A percentile compares a stretch with the other conserved stretches of the same genome.
Evolutionary conservation across 1,140 invertebrate genomes (phyloP).

Genomic region (Eumeta japonica): DNA sequence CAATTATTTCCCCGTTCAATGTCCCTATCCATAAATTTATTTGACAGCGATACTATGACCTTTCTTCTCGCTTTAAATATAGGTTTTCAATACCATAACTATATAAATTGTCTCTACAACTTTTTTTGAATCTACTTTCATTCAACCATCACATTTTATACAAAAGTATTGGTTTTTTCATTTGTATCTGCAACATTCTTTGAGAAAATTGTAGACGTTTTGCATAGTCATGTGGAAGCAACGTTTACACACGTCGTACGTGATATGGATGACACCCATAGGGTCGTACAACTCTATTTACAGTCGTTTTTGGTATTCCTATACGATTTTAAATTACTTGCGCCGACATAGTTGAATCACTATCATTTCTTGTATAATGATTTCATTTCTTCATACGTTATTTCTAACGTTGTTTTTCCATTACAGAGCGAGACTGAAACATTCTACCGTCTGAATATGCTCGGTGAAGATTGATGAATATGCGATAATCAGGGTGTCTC

Average conservation of each 20-base stretch:
- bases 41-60: not conserved
- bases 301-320: not conserved
- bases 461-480: not conserved
- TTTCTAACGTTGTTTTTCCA: too few relatives aligned
- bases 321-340: not conserved
- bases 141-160: not conserved
- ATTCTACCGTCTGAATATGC: not conserved
- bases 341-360: too few relatives aligned
- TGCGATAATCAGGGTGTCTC: not conserved
- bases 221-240: not conserved
- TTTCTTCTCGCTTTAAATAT: conserved; percentile 1
- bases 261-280: not conserved
- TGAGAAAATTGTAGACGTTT: not conserved
- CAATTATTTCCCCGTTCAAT: not conserved
- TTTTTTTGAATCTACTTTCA: not conserved
- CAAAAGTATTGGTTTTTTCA: not conserved
- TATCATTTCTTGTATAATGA: too few relatives aligned
- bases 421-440: too few relatives aligned
- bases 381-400: too few relatives aligned
- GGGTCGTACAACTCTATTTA: not conserved
- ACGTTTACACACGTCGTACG: conserved; percentile 1
- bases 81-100: not conserved
- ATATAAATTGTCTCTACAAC: not conserved
- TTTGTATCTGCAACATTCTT: not conserved
- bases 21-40: not conserved